Base-by-base conservation (phyloP, 1,140 invertebrate genomes). In the Caenorhabditis briggsae region DNA sequence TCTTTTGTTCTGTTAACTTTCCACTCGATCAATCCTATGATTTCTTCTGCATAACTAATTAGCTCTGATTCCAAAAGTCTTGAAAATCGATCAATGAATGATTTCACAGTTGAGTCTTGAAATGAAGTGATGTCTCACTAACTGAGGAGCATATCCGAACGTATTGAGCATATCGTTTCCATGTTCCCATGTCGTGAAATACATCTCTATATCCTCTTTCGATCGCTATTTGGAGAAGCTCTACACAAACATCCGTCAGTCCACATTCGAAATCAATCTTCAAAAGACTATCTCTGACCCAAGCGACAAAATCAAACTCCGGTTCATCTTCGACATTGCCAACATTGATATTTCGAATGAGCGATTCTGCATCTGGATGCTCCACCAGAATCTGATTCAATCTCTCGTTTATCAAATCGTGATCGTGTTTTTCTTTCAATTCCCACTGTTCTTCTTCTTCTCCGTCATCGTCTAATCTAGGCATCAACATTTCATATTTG, bases 201-300 rank as follows among this genome's bases (percentile, higher is more conserved):
- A 85, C 3, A 5, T 78, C 41, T 6, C 41, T 11, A 56, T 70
- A 74, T 56, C 84, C 65, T 25, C 61, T 53, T n/a, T 43, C 61
- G 33, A 46, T 56, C 48, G 61, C 84, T 56, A 74, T 70, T 18
- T 33, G 20, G 14, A 85, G 53, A 8, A 85, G 50, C 6, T 70
- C 20, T 9, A 85, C 46, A 18, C 61, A 59, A 18, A 70, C 25
- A 58, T 74, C 58, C 25, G 46, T 70, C 25, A 85, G 18, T 2
- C 84, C 84, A 50, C 61, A 70, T 14, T 70, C 64, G 25, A 53
- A 46, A 55, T 85, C 84, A 74, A 85, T 85, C 16, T 85, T 65
- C 20, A 33, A 23, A 9, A 65, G n/a, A 16, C 43, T 58, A 16
- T 55, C 48, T 43, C 84, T 25, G 11, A 85, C 33, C 84, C 84